These are phyloP conservation scores for Ricordea florida DNA, from an alignment of 92 coral and sea anemone genomes.

Conservation along the genomic window DNA sequence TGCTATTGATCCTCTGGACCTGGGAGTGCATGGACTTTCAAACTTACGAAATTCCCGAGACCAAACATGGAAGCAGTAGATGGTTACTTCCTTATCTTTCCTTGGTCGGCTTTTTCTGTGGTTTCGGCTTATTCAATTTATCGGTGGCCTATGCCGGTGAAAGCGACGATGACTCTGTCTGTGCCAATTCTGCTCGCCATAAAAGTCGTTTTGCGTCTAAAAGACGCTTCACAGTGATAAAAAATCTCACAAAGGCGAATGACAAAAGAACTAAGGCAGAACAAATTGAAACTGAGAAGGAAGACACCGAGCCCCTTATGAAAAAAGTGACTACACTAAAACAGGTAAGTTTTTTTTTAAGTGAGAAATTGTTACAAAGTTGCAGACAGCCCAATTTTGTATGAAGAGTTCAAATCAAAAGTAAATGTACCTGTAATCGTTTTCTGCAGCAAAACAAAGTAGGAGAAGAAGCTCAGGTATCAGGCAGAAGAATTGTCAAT, in stretches of 20 bases:
- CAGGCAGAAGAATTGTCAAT: constrained; percentile 23
- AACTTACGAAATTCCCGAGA: constrained; percentile 4
- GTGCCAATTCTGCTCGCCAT: background rate
- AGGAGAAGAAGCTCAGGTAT: constrained; percentile 1
- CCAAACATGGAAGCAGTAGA: constrained; percentile 4
- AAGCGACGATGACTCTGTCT: constrained; percentile 5
- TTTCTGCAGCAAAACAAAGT: constrained; percentile 11
- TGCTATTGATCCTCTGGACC: background rate
- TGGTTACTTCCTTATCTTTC: constrained; percentile 16
- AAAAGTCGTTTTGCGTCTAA: constrained; percentile 18
- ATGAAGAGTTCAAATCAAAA: constrained; percentile 18
- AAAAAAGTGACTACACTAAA: too few species aligned
- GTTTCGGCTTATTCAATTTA: constrained; percentile 8
- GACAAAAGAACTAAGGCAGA: background rate
- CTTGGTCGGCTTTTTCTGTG: constrained; percentile 24
- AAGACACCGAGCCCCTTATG: constrained; percentile 10
- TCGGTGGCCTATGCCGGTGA: constrained; percentile 18
- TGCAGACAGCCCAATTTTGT: background rate
- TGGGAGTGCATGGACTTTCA: background rate
- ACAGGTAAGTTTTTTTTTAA: background rate
- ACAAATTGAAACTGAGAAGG: constrained; percentile 6
- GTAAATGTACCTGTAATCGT: too few species aligned
- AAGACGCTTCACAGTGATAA: constrained; percentile 13
- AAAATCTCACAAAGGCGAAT: constrained; percentile 16
- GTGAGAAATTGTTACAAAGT: background rate